phyloP scores from a whole-genome alignment of 1,140 invertebrate species.

The Drosophila nannoptera region DNA sequence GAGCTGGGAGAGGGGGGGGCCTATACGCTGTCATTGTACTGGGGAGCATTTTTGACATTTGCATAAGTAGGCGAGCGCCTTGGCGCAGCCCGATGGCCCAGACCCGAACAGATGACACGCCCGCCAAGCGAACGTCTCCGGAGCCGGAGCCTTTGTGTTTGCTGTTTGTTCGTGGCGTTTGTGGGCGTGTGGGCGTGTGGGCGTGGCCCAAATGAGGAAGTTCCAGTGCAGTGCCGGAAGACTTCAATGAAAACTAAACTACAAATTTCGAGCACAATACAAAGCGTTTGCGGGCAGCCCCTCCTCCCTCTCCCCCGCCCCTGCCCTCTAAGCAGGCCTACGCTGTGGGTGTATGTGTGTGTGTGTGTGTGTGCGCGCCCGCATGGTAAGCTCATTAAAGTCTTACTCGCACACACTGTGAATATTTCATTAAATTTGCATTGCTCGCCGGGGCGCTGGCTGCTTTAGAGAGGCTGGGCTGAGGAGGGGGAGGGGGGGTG shows the following conservation, averaged over 20 bases:
- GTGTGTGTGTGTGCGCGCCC: constrained; percentile 14
- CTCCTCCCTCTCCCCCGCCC: neutral
- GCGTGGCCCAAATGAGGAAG: constrained; percentile 50
- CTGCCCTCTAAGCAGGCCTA: neutral
- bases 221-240: constrained; percentile 35
- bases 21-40: constrained; percentile 46
- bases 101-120: constrained; percentile 2
- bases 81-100: constrained; percentile 7
- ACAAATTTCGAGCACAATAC: constrained; percentile 38
- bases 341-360: neutral
- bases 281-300: neutral
- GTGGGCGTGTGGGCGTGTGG: neutral
- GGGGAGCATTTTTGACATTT: constrained; percentile 55
- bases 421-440: constrained; percentile 48
- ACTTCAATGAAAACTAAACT: constrained; percentile 43
- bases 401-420: constrained; percentile 29
- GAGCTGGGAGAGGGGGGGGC: neutral
- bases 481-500: too few species aligned
- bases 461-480: neutral
- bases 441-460: constrained; percentile 10
- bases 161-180: constrained; percentile 18
- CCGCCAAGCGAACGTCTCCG: neutral
- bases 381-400: constrained; percentile 52
- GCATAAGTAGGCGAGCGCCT: constrained; percentile 44
- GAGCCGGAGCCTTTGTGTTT: constrained; percentile 38